Evolutionary conservation across 1,140 invertebrate species (phyloP).

Genomic region (Lasaia peninsularis): DNA sequence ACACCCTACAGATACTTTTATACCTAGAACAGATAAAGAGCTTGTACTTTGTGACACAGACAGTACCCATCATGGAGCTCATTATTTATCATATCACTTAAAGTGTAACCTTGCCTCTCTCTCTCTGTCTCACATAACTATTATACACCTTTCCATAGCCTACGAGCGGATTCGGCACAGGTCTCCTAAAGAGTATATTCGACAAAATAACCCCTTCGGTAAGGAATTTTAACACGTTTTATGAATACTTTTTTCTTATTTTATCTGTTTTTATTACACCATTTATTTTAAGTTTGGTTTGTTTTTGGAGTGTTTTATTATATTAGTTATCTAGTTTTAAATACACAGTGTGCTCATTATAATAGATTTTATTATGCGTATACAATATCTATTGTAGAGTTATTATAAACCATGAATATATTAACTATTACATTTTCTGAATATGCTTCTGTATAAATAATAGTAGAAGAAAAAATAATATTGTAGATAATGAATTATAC

Average conservation of each 20-base stretch:
- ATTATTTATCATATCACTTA: conserved; percentile 63
- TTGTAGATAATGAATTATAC: conserved; percentile 46
- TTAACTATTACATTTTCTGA: conserved; percentile 49
- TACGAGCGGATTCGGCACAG: conserved; percentile 77
- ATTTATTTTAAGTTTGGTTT: conserved; percentile 57
- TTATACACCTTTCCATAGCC: conserved; percentile 77
- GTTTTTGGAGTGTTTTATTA: conserved; percentile 57
- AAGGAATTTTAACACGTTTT: conserved; percentile 77
- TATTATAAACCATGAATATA: conserved; percentile 57
- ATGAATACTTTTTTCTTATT: conserved; percentile 52
- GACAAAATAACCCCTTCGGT: conserved; percentile 79
- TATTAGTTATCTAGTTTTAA: conserved; percentile 53
- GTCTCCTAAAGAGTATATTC: conserved; percentile 79
- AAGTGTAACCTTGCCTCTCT: conserved; percentile 60
- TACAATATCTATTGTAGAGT: conserved; percentile 50
- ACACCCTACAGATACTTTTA: conserved; percentile 63
- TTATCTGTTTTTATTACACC: conserved; percentile 49
- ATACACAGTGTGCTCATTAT: conserved; percentile 68
- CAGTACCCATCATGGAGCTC: conserved; percentile 52
- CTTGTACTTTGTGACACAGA: conserved; percentile 76
- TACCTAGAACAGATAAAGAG: conserved; percentile 72
- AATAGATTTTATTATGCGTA: conserved; percentile 61
- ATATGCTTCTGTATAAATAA: conserved; percentile 69
- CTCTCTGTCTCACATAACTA: conserved; percentile 69
- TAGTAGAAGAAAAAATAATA: conserved; percentile 49